A percentile compares a stretch with the other conserved stretches of the same genome.
These are phyloP conservation scores for Hydrophis major DNA, from an alignment of 2,797 vertebrate species.

Conservation along the genomic window DNA sequence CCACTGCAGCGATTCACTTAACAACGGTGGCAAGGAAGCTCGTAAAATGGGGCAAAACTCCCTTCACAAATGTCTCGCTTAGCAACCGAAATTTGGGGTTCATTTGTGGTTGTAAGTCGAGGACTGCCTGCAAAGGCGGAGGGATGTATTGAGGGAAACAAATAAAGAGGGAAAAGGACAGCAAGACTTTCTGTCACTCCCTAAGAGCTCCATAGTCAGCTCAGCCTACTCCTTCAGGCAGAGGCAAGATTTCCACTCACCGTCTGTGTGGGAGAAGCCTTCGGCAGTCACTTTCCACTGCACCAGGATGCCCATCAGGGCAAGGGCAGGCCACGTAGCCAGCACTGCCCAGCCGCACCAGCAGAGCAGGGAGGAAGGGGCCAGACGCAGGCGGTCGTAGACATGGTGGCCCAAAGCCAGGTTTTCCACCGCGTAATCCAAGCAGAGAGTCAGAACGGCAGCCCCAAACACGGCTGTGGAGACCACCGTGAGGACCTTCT, in stretches of 20 bases:
- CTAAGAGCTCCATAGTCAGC: background rate
- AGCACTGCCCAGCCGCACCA: constrained; percentile 90
- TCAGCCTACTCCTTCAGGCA: background rate
- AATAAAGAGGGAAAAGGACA: too few species aligned
- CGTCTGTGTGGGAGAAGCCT: constrained; percentile 80
- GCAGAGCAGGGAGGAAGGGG: constrained; percentile 74
- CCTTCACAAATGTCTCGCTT: too few species aligned
- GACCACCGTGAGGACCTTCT: constrained; percentile 79
- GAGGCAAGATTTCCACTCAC: constrained; percentile 66
- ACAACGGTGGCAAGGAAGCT: too few species aligned
- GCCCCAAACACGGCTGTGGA: constrained; percentile 84
- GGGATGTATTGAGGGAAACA: background rate
- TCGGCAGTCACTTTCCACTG: constrained; percentile 86
- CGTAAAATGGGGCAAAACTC: too few species aligned
- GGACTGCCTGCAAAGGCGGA: background rate
- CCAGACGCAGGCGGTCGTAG: constrained; percentile 77
- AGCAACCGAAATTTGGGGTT: background rate
- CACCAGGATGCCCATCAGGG: constrained; percentile 78
- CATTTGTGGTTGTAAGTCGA: background rate
- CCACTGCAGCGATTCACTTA: too few species aligned
- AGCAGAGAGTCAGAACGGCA: constrained; percentile 78
- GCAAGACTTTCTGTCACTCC: background rate
- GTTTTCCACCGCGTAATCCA: constrained; percentile 85
- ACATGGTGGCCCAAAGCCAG: constrained; percentile 75
- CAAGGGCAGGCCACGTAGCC: constrained; percentile 83